Evolutionary conservation across 2,113 vertebrate species (phyloP).

Genomic region (Rousettus leschenaultii): DNA sequence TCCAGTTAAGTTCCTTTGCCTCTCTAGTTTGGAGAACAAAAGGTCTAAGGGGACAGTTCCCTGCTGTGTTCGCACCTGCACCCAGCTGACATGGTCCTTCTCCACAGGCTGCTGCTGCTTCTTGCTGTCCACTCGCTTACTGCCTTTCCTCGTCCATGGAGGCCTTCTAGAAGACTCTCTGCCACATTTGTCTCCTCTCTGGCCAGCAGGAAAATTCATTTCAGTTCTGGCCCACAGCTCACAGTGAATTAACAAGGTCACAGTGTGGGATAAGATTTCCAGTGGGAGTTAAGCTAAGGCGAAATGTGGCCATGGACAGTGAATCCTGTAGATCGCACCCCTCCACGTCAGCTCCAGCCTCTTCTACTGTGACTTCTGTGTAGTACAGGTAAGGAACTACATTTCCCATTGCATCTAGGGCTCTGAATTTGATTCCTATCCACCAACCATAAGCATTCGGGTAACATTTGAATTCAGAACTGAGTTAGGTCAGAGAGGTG

Average conservation of each 20-base stretch:
- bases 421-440: neutral
- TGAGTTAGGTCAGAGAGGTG: neutral
- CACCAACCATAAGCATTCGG: neutral
- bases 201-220: neutral
- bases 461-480: neutral
- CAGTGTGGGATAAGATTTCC: neutral
- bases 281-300: neutral
- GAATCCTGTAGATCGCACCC: neutral
- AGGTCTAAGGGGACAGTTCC: neutral
- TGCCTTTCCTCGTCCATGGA: neutral
- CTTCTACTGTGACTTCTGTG: neutral
- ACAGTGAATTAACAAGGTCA: neutral
- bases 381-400: neutral
- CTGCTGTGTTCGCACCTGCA: neutral
- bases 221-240: neutral
- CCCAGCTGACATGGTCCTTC: neutral
- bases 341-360: neutral
- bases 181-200: neutral
- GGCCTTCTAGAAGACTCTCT: neutral
- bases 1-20: neutral
- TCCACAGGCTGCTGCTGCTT: neutral
- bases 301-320: neutral
- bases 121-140: neutral
- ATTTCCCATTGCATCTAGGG: neutral
- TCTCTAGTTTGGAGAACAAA: neutral